A percentile compares a stretch with the other conserved stretches of the same genome.
Conservation (phyloP, 64 coral and sea anemone species). For the Pachyseris speciosa region DNA sequence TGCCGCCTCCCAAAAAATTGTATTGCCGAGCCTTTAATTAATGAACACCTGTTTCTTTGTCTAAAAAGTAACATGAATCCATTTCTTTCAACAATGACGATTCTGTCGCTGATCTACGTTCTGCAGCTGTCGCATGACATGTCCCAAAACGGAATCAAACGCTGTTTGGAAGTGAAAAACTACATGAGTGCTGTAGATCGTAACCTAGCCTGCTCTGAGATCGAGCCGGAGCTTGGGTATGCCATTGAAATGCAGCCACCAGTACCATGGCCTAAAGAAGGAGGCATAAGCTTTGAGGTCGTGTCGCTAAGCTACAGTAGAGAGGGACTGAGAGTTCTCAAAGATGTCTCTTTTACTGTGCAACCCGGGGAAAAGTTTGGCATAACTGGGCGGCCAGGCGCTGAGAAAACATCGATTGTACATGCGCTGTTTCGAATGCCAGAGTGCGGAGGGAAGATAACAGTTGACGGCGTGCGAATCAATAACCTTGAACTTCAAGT, state of each 20-base stretch:
- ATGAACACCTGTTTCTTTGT: too few relatives aligned
- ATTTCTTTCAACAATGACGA: not conserved
- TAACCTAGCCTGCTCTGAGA: conserved; percentile 29
- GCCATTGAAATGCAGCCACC: conserved; percentile 40
- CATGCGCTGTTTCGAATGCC: conserved; percentile 69
- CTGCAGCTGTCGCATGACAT: conserved; percentile 58
- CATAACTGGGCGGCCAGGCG: conserved; percentile 54
- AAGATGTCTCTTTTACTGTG: conserved; percentile 49
- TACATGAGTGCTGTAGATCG: conserved; percentile 59
- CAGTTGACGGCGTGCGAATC: conserved; percentile 75
- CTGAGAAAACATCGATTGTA: conserved; percentile 71
- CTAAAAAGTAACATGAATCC: not conserved
- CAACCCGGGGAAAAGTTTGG: conserved; percentile 73
- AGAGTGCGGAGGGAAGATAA: conserved; percentile 58
- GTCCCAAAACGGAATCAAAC: conserved; percentile 68
- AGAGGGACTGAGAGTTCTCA: conserved; percentile 19
- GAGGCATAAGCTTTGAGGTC: conserved; percentile 1
- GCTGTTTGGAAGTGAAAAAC: conserved; percentile 59
- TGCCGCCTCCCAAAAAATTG: too few relatives aligned
- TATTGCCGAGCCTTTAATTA: too few relatives aligned
- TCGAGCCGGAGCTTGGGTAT: conserved; percentile 55
- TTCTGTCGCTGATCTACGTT: conserved; percentile 46
- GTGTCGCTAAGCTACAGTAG: conserved; percentile 39
- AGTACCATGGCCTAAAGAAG: conserved; percentile 58
- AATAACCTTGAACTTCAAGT: conserved; percentile 59